phyloP scores from a whole-genome alignment of 2,888 invertebrate species.

The Sesia bembeciformis region DNA sequence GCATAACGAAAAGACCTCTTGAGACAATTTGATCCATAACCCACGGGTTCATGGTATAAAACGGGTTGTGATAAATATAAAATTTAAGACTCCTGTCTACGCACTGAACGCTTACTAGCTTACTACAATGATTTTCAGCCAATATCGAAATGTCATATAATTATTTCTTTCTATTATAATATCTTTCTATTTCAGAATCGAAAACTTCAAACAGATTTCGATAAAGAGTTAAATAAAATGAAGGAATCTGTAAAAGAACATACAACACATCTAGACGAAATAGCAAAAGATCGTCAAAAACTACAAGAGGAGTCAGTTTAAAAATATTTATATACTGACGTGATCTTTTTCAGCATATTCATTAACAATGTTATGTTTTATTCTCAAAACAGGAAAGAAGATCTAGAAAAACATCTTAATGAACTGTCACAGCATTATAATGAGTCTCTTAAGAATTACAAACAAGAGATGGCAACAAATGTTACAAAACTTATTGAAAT shows the following conservation, averaged over 20 bases:
- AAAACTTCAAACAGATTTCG: slow-evolving; percentile 40
- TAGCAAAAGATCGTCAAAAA: slow-evolving; percentile 45
- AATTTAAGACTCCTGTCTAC: too few species aligned
- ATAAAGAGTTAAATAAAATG: slow-evolving; percentile 41
- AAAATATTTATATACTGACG: not conserved
- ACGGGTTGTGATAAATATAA: too few species aligned
- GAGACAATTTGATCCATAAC: too few species aligned
- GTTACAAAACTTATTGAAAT: slow-evolving; percentile 35
- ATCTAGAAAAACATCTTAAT: slow-evolving; percentile 40
- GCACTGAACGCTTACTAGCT: too few species aligned
- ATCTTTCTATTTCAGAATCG: slow-evolving; percentile 30
- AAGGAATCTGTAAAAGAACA: slow-evolving; percentile 48
- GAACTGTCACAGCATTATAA: slow-evolving; percentile 41
- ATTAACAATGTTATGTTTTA: not conserved
- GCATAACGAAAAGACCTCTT: too few species aligned
- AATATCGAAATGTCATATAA: too few species aligned
- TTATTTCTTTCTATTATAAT: not conserved
- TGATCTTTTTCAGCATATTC: not conserved
- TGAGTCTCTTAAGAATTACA: slow-evolving; percentile 34
- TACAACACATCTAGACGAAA: slow-evolving; percentile 45
- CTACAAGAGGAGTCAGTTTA: slow-evolving; percentile 50
- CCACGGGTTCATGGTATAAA: too few species aligned
- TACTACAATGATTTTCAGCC: too few species aligned
- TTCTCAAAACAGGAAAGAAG: slow-evolving; percentile 40
- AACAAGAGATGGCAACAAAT: slow-evolving; percentile 35